Evolutionary conservation across 2,888 invertebrate genomes (phyloP).

Genomic region (Hofmannophila pseudospretella): DNA sequence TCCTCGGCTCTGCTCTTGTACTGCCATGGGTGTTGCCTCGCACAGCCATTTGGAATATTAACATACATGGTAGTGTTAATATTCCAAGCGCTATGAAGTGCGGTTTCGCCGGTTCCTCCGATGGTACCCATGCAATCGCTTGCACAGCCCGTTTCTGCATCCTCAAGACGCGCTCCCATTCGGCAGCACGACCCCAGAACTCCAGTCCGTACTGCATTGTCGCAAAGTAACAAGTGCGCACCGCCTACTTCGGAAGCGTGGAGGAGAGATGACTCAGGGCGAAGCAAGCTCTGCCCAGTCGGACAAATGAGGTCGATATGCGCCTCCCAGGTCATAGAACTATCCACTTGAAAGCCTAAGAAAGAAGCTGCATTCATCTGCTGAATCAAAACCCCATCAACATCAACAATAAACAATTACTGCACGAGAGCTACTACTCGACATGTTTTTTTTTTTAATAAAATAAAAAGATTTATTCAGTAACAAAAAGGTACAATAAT

Average conservation of each 20-base stretch:
- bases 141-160: constrained; percentile 7
- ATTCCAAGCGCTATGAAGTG: constrained; percentile 1
- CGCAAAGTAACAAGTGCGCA: constrained; percentile 7
- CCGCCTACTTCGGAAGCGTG: background rate
- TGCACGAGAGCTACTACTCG: too few relatives aligned
- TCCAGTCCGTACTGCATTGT: constrained; percentile 7
- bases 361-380: background rate
- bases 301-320: constrained; percentile 7
- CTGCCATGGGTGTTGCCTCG: background rate
- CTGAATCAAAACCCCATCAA: background rate
- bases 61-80: background rate
- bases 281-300: constrained; percentile 8
- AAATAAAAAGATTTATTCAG: too few relatives aligned
- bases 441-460: too few relatives aligned
- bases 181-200: constrained; percentile 9
- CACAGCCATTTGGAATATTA: background rate
- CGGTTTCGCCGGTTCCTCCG: background rate
- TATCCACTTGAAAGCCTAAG: constrained; percentile 8
- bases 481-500: too few relatives aligned
- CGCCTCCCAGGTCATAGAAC: constrained; percentile 1
- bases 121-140: background rate
- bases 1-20: background rate
- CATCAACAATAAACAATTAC: background rate
- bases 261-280: constrained; percentile 4
- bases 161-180: constrained; percentile 9